Percentiles rank a stretch among this genome's conserved stretches.
These are phyloP conservation scores for Clarias magur DNA, from an alignment of 2,113 vertebrate species.

Conservation along the genomic window DNA sequence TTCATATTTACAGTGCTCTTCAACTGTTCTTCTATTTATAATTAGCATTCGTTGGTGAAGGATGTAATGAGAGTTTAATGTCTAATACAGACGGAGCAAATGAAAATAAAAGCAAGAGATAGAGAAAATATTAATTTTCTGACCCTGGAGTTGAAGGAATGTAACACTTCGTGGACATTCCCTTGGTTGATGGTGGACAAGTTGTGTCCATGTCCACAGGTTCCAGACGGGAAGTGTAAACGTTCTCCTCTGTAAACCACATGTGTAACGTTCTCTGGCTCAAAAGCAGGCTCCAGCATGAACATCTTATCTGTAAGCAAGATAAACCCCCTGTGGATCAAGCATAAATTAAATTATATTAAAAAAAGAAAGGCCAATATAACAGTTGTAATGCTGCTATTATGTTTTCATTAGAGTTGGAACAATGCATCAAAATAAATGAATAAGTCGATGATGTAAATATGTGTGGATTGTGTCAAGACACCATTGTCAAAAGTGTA, in stretches of 20 bases:
- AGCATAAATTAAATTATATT: neutral
- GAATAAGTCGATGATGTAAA: too few species aligned
- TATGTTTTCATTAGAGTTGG: neutral
- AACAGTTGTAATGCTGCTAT: neutral
- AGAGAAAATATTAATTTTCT: conserved; percentile 49
- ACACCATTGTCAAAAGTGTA: too few species aligned
- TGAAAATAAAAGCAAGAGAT: neutral
- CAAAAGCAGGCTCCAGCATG: conserved; percentile 81
- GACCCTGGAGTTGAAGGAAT: conserved; percentile 78
- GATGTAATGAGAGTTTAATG: neutral
- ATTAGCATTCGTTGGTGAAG: neutral
- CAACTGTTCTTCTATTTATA: neutral
- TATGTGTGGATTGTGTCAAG: too few species aligned
- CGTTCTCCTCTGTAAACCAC: conserved; percentile 79
- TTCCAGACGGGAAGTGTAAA: conserved; percentile 73
- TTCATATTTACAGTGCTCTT: neutral
- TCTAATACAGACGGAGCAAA: neutral
- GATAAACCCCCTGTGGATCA: conserved; percentile 83
- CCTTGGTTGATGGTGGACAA: conserved; percentile 52
- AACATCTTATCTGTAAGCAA: conserved; percentile 79
- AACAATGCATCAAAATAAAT: too few species aligned
- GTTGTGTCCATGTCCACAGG: conserved; percentile 81
- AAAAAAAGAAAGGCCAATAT: neutral
- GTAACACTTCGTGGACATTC: conserved; percentile 41
- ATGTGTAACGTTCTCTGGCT: conserved; percentile 65